Conservation (phyloP, 2,113 vertebrate genomes). For the Hemicordylus capensis region DNA sequence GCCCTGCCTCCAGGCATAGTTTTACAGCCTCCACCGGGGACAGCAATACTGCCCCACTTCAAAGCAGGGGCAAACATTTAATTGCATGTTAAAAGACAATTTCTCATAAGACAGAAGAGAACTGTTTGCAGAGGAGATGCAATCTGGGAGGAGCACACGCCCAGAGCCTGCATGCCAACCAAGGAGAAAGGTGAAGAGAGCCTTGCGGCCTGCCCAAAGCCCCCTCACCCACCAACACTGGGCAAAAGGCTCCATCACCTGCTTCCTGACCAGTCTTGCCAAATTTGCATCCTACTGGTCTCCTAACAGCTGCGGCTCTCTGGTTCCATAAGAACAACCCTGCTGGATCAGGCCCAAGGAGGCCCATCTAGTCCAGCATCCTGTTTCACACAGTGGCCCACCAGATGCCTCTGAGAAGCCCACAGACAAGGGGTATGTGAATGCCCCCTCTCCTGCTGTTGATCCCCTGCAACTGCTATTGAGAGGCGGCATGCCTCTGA, state of each 20-base stretch:
- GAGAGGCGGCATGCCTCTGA: too few species aligned
- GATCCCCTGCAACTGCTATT: too few species aligned
- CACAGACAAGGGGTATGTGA: too few species aligned
- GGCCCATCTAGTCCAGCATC: background rate
- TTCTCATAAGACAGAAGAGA: background rate
- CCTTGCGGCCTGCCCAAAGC: too few species aligned
- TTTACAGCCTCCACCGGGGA: background rate
- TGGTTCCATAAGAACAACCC: background rate
- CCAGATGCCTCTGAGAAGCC: too few species aligned
- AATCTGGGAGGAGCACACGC: background rate
- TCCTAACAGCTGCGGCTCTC: background rate
- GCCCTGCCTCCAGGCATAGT: background rate
- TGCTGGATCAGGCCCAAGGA: too few species aligned
- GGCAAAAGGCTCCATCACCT: too few species aligned
- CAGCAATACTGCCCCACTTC: background rate
- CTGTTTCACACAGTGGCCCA: too few species aligned
- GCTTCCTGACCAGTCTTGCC: background rate
- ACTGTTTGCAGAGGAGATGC: background rate
- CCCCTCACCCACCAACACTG: background rate
- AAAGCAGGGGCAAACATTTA: background rate
- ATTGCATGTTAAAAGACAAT: background rate
- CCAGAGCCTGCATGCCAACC: background rate
- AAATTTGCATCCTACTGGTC: background rate
- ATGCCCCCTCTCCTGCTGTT: too few species aligned
- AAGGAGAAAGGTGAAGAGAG: background rate